Evolutionary conservation across 2,888 invertebrate species (phyloP).

Genomic region (Empis stercorea): DNA sequence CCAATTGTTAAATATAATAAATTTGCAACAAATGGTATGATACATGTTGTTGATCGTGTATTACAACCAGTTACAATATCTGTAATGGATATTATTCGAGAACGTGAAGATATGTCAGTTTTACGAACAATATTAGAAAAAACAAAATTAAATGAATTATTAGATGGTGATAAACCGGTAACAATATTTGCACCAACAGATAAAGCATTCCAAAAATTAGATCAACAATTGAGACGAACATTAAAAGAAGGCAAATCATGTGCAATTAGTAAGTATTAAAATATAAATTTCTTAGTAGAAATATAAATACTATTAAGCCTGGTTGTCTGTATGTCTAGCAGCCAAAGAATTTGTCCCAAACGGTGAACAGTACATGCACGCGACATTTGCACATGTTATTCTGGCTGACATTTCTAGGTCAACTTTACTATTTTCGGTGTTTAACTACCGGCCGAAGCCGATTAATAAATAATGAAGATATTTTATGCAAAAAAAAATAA

Average conservation of each 20-base stretch:
- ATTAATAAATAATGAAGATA: no score
- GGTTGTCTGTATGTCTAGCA: no score
- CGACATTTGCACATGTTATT: no score
- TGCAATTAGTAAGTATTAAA: conserved; percentile 41
- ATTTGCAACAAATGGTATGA: conserved; percentile 50
- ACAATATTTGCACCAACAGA: conserved; percentile 56
- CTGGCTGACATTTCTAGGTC: no score
- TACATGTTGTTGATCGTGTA: conserved; percentile 50
- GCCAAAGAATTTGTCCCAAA: no score
- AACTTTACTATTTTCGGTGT: no score
- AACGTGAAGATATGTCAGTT: conserved; percentile 45
- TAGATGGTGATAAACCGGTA: conserved; percentile 41
- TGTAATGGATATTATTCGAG: conserved; percentile 44
- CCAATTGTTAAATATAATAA: conserved; percentile 47
- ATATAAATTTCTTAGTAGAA: not conserved
- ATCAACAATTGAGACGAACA: conserved; percentile 39
- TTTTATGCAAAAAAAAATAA: no score
- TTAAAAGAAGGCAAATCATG: conserved; percentile 45
- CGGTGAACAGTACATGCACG: no score
- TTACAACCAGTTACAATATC: conserved; percentile 42
- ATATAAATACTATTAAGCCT: no score
- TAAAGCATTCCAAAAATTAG: conserved; percentile 49
- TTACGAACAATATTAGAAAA: conserved; percentile 43
- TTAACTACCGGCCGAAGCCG: no score
- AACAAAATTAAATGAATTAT: conserved; percentile 41